These are phyloP conservation scores for Philonicus albiceps DNA, from an alignment of 2,888 invertebrate species.

Conservation along the genomic window DNA sequence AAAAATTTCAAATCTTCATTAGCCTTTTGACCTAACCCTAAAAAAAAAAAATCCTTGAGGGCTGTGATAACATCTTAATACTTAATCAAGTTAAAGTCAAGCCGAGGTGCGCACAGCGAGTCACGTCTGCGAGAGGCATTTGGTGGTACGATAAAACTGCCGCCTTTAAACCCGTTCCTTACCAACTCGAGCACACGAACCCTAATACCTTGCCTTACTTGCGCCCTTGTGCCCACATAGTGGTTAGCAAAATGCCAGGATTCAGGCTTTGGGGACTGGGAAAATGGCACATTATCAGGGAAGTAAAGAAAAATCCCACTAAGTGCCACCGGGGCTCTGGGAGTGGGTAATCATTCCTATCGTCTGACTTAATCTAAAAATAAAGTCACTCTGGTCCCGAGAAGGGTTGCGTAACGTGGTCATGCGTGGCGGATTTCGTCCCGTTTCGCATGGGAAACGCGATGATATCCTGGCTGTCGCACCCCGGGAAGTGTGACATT, in stretches of 20 bases:
- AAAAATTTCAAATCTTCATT: conserved; percentile 39
- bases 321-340: conserved; percentile 1
- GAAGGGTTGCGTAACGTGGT: conserved; percentile 7
- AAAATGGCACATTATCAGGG: too few species aligned
- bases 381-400: neutral
- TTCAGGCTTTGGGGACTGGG: too few species aligned
- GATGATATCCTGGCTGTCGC: neutral
- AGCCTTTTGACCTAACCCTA: conserved; percentile 18
- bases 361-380: conserved; percentile 30
- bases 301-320: conserved; percentile 20
- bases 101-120: neutral
- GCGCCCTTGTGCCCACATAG: neutral
- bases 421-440: neutral
- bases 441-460: neutral
- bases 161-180: too few species aligned
- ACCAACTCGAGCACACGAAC: too few species aligned
- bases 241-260: neutral
- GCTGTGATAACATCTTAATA: conserved; percentile 32
- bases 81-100: conserved; percentile 23
- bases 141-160: neutral
- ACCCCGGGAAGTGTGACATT: neutral
- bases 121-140: neutral
- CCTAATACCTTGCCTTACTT: neutral
- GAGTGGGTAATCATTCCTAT: conserved; percentile 35
- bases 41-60: conserved; percentile 28